Percentiles rank a stretch among this genome's conserved stretches.
phyloP scores from a whole-genome alignment of 2,113 vertebrate genomes.

The Oreochromis spilurus region DNA sequence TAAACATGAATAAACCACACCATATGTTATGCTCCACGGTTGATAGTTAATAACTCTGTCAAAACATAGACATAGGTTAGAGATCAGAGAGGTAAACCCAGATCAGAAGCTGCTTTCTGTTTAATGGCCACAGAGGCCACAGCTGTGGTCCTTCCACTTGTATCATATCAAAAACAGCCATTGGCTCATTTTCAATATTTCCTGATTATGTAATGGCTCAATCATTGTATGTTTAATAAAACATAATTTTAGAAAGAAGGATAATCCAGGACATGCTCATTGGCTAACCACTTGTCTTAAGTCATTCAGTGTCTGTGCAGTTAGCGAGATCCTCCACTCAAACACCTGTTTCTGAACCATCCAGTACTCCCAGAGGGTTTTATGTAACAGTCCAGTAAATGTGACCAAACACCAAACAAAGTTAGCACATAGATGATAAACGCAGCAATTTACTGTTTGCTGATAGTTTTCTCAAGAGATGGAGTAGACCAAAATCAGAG shows the following conservation, averaged over 20 bases:
- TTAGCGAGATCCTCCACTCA: neutral
- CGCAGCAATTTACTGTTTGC: neutral
- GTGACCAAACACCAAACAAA: neutral
- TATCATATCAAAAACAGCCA: neutral
- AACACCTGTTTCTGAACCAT: rapidly evolving
- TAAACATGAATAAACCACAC: neutral
- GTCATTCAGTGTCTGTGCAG: neutral
- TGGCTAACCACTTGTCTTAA: neutral
- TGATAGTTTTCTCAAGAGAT: neutral
- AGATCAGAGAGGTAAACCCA: neutral
- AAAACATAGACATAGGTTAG: neutral
- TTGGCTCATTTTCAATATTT: neutral
- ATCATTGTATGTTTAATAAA: neutral
- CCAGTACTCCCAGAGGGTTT: neutral
- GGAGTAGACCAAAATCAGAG: neutral
- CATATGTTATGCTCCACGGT: neutral
- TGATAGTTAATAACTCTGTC: neutral
- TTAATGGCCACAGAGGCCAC: neutral
- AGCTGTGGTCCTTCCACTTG: neutral
- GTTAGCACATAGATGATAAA: neutral
- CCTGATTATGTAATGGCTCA: neutral
- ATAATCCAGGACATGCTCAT: rapidly evolving
- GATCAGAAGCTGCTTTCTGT: neutral
- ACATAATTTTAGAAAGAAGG: neutral
- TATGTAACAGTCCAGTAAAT: neutral